Evolutionary conservation across 2,113 vertebrate species (phyloP), one percentile per base, ranked within the genome.

Genomic region (Macroglossus sobrinus): DNA sequence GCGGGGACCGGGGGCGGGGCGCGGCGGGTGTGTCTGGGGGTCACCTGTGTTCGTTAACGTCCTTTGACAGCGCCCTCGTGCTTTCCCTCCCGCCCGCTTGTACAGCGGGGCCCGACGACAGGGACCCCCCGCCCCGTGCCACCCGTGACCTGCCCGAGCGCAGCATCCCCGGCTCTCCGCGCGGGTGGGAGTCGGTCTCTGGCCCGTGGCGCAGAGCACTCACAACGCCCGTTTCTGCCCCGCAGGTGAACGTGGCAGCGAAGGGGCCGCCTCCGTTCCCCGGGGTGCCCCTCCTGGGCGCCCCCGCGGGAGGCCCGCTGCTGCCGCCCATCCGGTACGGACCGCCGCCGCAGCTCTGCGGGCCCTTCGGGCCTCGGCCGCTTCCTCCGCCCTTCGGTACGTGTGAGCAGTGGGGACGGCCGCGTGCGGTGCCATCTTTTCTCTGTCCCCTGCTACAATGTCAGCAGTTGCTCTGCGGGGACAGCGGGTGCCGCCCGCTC

Each of bases 261-360:
- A 98, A 99, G 98, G 99, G 98, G 28, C 99, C 99, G 0, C 99
- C 99, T 87, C 98, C 99, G 33, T 99, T 99, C 96, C 97, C 99
- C 1, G 99, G 98, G 5, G 98, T 98, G 7, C 99, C 99, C 0
- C 97, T 99, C 94, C 98, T 99, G 98, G 98, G 99, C 75, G 98
- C 99, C 0, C 98, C 99, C 0, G 91, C 96, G 47, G 66, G 98
- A 64, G 98, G 99, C 93, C 97, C 97, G 53, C 59, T 93, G 0
- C 98, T 86, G 0, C 97, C 98, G 0, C 98, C 99, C 7, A 57
- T 99, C 66, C 98, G 97, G 57, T 98, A 98, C 0, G 99, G 99
- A 78, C 98, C 98, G 0, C 98, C 99, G 0, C 98, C 98, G 64
- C 98, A 97, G 26, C 96, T 97, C 15, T 98, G 96, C 4, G 89